Conservation (phyloP, 2,888 invertebrate genomes). For the Scaptomyza cyrtandrae region DNA sequence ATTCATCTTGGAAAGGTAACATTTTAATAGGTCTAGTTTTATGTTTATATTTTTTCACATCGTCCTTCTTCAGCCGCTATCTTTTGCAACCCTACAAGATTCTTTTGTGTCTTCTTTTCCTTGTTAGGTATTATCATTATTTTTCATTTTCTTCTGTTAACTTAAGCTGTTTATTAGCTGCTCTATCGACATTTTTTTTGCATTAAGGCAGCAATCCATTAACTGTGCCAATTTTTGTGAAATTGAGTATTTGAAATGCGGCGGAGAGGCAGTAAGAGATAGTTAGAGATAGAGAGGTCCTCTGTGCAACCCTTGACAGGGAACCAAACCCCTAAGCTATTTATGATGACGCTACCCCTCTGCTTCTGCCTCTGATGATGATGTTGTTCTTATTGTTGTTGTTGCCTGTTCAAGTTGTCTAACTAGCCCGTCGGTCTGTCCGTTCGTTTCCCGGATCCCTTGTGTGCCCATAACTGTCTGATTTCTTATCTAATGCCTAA, state of each 20-base stretch:
- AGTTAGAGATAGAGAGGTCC: not conserved
- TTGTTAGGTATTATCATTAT: not conserved
- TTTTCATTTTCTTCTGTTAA: not conserved
- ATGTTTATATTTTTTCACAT: not conserved
- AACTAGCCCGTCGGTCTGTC: constrained; percentile 19
- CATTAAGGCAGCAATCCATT: constrained; percentile 30
- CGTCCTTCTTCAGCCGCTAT: not conserved
- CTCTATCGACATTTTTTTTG: not conserved
- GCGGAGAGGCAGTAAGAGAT: not conserved
- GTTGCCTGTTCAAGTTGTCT: constrained; percentile 19
- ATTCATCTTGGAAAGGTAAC: too few species aligned
- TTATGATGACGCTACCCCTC: constrained; percentile 17
- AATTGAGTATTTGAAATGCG: constrained; percentile 2
- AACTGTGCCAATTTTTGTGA: constrained; percentile 26
- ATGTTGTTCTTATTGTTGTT: constrained; percentile 7
- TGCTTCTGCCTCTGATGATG: constrained; percentile 20
- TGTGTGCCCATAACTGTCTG: constrained; percentile 74
- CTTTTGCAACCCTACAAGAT: not conserved
- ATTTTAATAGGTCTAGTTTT: too few species aligned
- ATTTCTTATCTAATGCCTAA: constrained; percentile 82
- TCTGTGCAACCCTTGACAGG: constrained; percentile 21
- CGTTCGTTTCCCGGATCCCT: constrained; percentile 4
- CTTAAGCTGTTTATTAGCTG: constrained; percentile 1
- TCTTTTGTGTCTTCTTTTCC: not conserved
- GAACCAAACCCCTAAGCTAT: constrained; percentile 30